A percentile compares a stretch with the other conserved stretches of the same genome.
Conservation (phyloP, 2,113 vertebrate genomes). For the Pelusios castaneus region DNA sequence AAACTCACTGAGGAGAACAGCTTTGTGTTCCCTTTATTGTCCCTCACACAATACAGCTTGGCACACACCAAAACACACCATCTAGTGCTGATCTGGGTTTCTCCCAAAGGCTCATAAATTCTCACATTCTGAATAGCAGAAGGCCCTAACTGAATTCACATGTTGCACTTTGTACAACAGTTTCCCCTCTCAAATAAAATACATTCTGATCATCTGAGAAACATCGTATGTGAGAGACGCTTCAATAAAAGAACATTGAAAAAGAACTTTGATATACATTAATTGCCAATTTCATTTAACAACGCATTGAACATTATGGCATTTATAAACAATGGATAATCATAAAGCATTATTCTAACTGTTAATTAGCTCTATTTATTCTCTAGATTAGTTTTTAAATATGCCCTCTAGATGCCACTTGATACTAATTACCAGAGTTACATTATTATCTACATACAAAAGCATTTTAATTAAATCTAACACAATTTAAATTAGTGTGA, state of each 20-base stretch:
- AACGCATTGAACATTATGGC: conserved; percentile 58
- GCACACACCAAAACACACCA: accelerated
- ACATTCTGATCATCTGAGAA: not conserved
- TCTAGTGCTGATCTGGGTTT: accelerated
- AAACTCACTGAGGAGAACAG: not conserved
- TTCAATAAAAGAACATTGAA: conserved; percentile 36
- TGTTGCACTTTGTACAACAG: not conserved
- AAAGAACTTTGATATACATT: conserved; percentile 70
- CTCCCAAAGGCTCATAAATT: accelerated
- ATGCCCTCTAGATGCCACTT: conserved; percentile 80
- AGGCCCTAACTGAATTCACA: not conserved
- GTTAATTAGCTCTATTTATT: conserved; percentile 82
- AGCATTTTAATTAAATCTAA: conserved; percentile 83
- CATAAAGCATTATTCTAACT: conserved; percentile 76
- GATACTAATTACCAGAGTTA: conserved; percentile 80
- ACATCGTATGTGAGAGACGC: not conserved
- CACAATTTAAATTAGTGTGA: conserved; percentile 75
- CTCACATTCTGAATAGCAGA: not conserved
- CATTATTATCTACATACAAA: conserved; percentile 79
- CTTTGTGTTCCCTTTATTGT: not conserved
- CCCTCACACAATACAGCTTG: accelerated
- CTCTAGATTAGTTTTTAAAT: conserved; percentile 80
- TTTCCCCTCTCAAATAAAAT: not conserved
- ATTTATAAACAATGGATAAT: conserved; percentile 79
- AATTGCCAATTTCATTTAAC: conserved; percentile 67